Conservation (phyloP, 1,140 invertebrate species). For the Drosophila arawakana region DNA sequence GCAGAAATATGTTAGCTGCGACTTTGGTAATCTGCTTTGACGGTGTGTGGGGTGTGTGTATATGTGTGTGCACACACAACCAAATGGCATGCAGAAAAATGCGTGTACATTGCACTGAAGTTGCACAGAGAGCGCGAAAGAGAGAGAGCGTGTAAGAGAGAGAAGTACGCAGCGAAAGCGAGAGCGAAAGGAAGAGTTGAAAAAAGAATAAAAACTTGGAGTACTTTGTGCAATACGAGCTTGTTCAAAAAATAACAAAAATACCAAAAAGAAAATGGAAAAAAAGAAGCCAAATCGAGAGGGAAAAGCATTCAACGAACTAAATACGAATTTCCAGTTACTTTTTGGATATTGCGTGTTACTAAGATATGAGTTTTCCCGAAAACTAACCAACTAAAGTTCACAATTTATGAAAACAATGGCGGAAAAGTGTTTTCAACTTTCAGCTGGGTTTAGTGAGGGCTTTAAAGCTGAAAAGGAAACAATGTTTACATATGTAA, state of each 20-base stretch:
- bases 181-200: background rate
- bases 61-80: conserved; percentile 17
- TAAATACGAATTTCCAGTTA: conserved; percentile 44
- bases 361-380: conserved; percentile 33
- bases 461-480: background rate
- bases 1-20: conserved; percentile 73
- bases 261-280: background rate
- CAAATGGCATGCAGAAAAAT: conserved; percentile 53
- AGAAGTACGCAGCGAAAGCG: background rate
- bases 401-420: conserved; percentile 42
- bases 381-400: conserved; percentile 38
- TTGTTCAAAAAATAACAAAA: background rate
- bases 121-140: conserved; percentile 16
- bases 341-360: conserved; percentile 28
- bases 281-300: conserved; percentile 12
- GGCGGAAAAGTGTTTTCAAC: conserved; percentile 12
- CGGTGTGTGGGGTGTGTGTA: conserved; percentile 27
- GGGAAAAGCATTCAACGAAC: conserved; percentile 1
- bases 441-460: conserved; percentile 2
- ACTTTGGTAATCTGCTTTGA: conserved; percentile 74
- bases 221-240: conserved; percentile 19
- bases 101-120: conserved; percentile 60
- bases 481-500: background rate
- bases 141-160: background rate
- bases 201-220: conserved; percentile 21